These are phyloP conservation scores for Helarctos malayanus DNA, from an alignment of 2,797 vertebrate species.

Conservation along the genomic window DNA sequence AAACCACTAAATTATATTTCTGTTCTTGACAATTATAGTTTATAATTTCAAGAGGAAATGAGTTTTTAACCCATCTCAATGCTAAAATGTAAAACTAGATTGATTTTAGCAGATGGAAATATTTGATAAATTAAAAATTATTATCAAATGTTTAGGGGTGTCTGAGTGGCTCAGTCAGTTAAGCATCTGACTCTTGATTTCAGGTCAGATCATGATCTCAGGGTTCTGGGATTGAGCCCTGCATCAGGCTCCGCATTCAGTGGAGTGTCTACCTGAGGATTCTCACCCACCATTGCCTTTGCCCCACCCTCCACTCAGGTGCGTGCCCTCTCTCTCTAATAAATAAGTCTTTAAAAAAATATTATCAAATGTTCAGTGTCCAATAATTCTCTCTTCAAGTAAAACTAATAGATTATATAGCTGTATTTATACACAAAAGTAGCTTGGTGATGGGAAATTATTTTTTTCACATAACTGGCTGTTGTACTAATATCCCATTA, in stretches of 20 bases:
- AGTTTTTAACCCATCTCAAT: background rate
- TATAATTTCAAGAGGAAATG: background rate
- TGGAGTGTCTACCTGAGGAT: background rate
- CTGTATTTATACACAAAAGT: background rate
- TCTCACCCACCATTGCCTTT: background rate
- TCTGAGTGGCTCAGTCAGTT: background rate
- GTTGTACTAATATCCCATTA: background rate
- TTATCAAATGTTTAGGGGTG: background rate
- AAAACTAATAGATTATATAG: background rate
- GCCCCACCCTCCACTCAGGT: background rate
- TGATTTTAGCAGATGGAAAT: background rate
- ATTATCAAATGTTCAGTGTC: background rate
- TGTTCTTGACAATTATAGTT: background rate
- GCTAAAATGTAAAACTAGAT: background rate
- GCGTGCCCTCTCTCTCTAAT: background rate
- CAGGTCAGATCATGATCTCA: background rate
- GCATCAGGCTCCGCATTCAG: background rate
- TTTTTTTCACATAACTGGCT: background rate
- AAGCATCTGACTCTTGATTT: background rate
- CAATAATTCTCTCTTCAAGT: background rate
- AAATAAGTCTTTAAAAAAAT: background rate
- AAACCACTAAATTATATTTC: slow-evolving; percentile 29
- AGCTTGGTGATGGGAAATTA: background rate
- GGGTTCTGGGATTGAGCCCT: background rate
- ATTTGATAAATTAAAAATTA: background rate